Base-by-base conservation (phyloP, 2,888 invertebrate genomes). In the Dinocampus coccinellae region DNA sequence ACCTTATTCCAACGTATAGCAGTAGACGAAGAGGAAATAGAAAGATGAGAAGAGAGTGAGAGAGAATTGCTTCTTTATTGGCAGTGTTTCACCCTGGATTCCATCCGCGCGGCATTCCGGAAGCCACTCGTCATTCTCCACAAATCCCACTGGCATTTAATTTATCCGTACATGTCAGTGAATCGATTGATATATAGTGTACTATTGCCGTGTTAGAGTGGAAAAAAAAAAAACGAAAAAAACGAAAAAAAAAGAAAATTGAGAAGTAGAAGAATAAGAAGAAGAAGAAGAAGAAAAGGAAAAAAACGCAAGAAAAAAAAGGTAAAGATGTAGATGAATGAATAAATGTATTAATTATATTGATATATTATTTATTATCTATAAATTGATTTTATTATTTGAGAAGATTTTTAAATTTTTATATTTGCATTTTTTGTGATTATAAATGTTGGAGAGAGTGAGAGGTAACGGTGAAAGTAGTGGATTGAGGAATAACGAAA, bases 41-140 rank as follows among this genome's bases (percentile, higher is more conserved):
- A 60, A 20, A 62, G 34, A 47, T 42, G n/a, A 64, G 58, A 55
- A 68, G 42, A 70, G 60, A 61, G 34, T 42, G n/a, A 64, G 58
- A 55, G 64, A 36, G 67, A 55, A 61, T 60, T 60, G 65, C 34
- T 52, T 69, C 55, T 63, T 74, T 74, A 74, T 74, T 74, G 74
- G 72, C 72, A 72, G 69, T 74, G 57, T 70, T 67, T 74, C 72
- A 72, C 62, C 66, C 71, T 26, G 57, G 62, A 62, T 63, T 60
- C 65, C n/a, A 26, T n/a, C 9, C 57, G 36, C 58, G 29, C 68
- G 24, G n/a, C 53, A 67, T 63, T 36, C 62, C 26, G 24, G 47
- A 61, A 58, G 29, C 60, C 26, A 39, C 60, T 60, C 29, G 52
- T 68, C 67, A 58, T 42, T 42, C 33, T 47, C 47, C 47, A 47